Conservation (phyloP, 2,113 vertebrate genomes). For the Echinops telfairi region DNA sequence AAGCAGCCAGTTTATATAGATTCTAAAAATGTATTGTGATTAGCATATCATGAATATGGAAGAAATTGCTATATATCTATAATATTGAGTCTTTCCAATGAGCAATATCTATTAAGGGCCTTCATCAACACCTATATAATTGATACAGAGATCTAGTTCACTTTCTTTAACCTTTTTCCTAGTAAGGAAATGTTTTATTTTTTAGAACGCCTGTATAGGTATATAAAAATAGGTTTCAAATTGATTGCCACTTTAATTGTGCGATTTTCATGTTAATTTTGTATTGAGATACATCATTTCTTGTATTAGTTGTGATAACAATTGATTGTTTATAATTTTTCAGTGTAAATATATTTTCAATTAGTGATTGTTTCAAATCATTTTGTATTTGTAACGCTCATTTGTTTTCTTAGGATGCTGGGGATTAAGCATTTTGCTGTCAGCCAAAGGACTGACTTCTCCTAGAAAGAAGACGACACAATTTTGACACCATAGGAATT, state of each 20-base stretch:
- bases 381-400: background rate
- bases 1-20: background rate
- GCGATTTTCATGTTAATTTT: constrained; percentile 5
- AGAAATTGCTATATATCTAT: background rate
- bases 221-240: background rate
- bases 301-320: background rate
- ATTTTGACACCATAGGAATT: background rate
- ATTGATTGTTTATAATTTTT: constrained; percentile 12
- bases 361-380: background rate
- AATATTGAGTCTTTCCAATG: background rate
- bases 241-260: background rate
- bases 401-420: background rate
- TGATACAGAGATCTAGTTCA: background rate
- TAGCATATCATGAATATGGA: background rate
- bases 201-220: too few relatives aligned
- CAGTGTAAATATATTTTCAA: too few relatives aligned
- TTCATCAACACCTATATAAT: background rate
- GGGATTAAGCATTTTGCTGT: too few relatives aligned
- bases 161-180: background rate
- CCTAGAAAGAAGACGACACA: background rate
- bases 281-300: background rate
- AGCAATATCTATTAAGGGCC: background rate
- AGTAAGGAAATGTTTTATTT: background rate
- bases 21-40: background rate
- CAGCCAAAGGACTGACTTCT: background rate